Evolutionary conservation across 2,888 invertebrate species (phyloP).

Genomic region (Julus scandinavius): DNA sequence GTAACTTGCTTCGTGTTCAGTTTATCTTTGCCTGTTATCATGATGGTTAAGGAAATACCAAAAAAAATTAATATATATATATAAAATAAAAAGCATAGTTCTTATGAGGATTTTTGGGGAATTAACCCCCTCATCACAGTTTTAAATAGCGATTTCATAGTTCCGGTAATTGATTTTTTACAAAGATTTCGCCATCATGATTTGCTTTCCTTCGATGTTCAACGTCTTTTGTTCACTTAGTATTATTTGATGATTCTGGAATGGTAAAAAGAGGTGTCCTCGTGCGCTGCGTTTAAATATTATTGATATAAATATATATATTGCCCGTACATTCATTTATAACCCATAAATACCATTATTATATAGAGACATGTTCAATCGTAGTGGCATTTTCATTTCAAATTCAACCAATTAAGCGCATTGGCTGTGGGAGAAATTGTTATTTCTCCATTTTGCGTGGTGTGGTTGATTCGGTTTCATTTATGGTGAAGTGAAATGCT

Average conservation of each 20-base stretch:
- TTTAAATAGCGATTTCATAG: constrained; percentile 13
- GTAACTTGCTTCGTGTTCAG: constrained; percentile 10
- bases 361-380: not conserved
- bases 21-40: not conserved
- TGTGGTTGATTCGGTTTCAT: constrained; percentile 46
- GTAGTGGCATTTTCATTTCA: constrained; percentile 44
- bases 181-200: not conserved
- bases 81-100: not conserved
- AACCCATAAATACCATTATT: constrained; percentile 12
- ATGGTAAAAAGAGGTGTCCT: not conserved
- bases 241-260: constrained; percentile 31
- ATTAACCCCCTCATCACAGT: not conserved
- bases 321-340: constrained; percentile 24
- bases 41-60: not conserved
- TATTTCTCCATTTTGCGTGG: constrained; percentile 41
- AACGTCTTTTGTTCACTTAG: not conserved
- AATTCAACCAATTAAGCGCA: constrained; percentile 44
- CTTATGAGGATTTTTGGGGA: not conserved
- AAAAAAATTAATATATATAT: not conserved
- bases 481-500: not conserved
- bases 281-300: not conserved
- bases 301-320: not conserved
- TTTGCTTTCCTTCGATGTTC: not conserved
- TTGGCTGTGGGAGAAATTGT: constrained; percentile 38
- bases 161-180: not conserved